A percentile compares a stretch with the other conserved stretches of the same genome.
Evolutionary conservation across 2,888 invertebrate species (phyloP).

Genomic region (Ophonus ardosiacus): DNA sequence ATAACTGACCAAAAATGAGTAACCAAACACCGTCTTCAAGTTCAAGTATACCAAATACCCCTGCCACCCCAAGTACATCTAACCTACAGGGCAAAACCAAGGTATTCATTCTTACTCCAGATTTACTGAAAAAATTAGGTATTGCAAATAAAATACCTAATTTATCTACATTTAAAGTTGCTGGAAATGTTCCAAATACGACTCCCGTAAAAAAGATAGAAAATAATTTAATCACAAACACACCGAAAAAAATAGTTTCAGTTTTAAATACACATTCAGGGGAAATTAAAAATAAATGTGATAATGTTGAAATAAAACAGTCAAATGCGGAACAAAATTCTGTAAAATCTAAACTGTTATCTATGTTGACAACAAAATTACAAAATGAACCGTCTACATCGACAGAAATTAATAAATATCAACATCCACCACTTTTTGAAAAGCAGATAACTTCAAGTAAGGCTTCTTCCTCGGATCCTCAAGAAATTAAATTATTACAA

Average conservation of each 20-base stretch:
- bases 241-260: background rate
- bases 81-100: constrained; percentile 68
- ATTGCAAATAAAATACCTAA: constrained; percentile 69
- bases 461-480: background rate
- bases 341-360: constrained; percentile 35
- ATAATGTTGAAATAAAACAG: background rate
- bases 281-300: background rate
- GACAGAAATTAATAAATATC: background rate
- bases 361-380: constrained; percentile 38
- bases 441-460: background rate
- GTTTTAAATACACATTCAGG: background rate
- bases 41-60: background rate
- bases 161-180: constrained; percentile 22
- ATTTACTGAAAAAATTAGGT: constrained; percentile 76
- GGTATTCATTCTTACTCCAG: constrained; percentile 76
- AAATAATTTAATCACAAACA: background rate
- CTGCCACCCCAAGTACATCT: constrained; percentile 14
- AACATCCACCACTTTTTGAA: background rate
- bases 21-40: constrained; percentile 2
- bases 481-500: constrained; percentile 4
- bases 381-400: constrained; percentile 1
- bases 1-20: constrained; percentile 9
- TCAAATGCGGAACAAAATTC: background rate
- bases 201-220: background rate
- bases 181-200: background rate